phyloP scores from a whole-genome alignment of 2,888 invertebrate species.

The Carabus problematicus region DNA sequence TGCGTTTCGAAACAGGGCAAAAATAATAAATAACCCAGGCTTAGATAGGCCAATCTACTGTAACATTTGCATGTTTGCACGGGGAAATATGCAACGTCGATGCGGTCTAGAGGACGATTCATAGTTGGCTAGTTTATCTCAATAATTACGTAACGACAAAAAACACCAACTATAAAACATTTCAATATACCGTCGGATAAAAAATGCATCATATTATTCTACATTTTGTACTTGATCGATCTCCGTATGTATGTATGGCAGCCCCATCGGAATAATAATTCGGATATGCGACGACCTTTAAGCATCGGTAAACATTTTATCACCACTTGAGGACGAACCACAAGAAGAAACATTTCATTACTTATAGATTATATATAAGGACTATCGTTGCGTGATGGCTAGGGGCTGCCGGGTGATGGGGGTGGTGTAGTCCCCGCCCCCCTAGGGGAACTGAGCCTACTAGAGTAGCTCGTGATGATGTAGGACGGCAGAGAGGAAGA shows the following conservation, averaged over 20 bases:
- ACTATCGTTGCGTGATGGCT: no score
- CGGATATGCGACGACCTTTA: conserved; percentile 33
- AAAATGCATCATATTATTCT: no score
- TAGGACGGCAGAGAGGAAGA: no score
- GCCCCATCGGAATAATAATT: conserved; percentile 23
- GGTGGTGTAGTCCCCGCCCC: no score
- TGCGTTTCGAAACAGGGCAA: conserved; percentile 23
- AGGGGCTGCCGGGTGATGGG: no score
- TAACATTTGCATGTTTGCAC: conserved; percentile 2
- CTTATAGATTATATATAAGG: conserved; percentile 30
- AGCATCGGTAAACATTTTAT: conserved; percentile 41
- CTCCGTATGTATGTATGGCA: neutral
- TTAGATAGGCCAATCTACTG: neutral
- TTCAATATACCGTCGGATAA: no score
- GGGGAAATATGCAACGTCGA: conserved; percentile 10
- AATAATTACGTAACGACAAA: no score
- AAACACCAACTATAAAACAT: no score
- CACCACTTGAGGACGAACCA: conserved; percentile 32
- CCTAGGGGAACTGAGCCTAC: no score
- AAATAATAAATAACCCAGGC: conserved; percentile 19
- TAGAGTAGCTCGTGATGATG: no score
- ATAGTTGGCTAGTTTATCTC: no score
- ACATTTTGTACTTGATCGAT: neutral
- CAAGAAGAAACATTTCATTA: conserved; percentile 31
- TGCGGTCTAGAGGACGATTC: neutral